Conservation (phyloP, 2,113 vertebrate genomes). For the Plectropomus leopardus region DNA sequence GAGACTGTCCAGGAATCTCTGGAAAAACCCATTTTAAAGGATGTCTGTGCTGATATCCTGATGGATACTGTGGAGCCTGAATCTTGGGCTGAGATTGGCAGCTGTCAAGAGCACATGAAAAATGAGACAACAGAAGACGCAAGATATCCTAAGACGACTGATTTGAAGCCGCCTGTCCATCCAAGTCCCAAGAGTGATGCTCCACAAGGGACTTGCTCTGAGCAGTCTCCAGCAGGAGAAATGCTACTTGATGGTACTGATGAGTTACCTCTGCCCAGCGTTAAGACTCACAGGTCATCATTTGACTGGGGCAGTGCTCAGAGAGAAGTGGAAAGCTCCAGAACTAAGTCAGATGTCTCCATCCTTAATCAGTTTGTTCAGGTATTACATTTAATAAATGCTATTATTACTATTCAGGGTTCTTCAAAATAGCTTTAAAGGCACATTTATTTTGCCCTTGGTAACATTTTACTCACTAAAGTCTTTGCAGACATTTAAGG, state of each 20-base stretch:
- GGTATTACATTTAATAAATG: constrained; percentile 18
- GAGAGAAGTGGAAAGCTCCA: constrained; percentile 19
- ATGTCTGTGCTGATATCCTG: neutral
- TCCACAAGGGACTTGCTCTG: neutral
- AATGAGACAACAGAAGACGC: neutral
- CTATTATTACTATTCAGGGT: neutral
- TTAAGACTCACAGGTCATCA: constrained; percentile 76
- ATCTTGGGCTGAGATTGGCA: neutral
- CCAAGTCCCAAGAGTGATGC: neutral
- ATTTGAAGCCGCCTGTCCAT: neutral
- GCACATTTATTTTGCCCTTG: no score
- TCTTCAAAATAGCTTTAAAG: neutral
- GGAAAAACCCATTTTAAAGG: neutral
- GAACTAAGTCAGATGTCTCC: neutral
- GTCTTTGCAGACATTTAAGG: neutral
- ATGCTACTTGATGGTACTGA: constrained; percentile 22
- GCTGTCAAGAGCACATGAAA: neutral
- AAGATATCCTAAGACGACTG: neutral
- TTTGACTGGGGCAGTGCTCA: constrained; percentile 76
- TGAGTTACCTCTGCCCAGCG: constrained; percentile 78
- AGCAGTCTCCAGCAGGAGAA: neutral
- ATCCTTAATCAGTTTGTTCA: constrained; percentile 23
- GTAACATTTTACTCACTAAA: no score
- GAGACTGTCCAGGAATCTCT: neutral
- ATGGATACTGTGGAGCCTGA: neutral